Percentiles rank a stretch among this genome's conserved stretches.
phyloP scores from a whole-genome alignment of 2,797 vertebrate genomes.

The Momotus momota region DNA sequence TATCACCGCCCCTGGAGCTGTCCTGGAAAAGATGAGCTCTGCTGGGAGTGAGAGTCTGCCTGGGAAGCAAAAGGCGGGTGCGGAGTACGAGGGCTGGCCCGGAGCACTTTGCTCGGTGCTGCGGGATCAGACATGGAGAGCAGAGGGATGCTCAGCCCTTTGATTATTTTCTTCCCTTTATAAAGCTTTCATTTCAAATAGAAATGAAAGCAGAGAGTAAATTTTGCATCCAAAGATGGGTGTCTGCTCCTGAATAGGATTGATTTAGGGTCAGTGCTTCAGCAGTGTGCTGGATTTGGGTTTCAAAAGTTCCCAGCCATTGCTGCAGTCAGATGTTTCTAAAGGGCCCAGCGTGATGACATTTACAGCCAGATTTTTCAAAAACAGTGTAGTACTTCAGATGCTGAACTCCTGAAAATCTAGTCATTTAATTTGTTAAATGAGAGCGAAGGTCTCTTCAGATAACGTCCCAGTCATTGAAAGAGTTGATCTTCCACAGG shows the following conservation, averaged over 20 bases:
- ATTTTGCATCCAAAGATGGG: constrained; percentile 11
- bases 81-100: accelerated
- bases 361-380: constrained; percentile 61
- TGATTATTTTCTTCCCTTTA: background rate
- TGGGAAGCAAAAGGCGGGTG: accelerated
- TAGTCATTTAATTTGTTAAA: constrained; percentile 66
- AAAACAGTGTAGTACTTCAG: constrained; percentile 42
- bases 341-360: constrained; percentile 58
- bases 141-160: background rate
- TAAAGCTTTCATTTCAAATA: background rate
- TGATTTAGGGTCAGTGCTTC: constrained; percentile 6
- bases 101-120: background rate
- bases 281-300: background rate
- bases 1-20: accelerated
- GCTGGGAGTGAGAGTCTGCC: background rate
- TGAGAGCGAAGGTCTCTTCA: constrained; percentile 61
- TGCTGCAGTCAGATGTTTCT: constrained; percentile 49
- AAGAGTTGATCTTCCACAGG: background rate
- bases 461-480: constrained; percentile 23
- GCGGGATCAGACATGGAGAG: background rate
- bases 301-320: constrained; percentile 48
- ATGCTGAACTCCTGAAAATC: constrained; percentile 56
- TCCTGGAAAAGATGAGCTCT: background rate
- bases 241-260: constrained; percentile 31
- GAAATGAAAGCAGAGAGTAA: background rate